Evolutionary conservation across 1,140 invertebrate genomes (phyloP), one percentile per base, ranked within the genome.

Genomic region (Brachionus plicatilis): DNA sequence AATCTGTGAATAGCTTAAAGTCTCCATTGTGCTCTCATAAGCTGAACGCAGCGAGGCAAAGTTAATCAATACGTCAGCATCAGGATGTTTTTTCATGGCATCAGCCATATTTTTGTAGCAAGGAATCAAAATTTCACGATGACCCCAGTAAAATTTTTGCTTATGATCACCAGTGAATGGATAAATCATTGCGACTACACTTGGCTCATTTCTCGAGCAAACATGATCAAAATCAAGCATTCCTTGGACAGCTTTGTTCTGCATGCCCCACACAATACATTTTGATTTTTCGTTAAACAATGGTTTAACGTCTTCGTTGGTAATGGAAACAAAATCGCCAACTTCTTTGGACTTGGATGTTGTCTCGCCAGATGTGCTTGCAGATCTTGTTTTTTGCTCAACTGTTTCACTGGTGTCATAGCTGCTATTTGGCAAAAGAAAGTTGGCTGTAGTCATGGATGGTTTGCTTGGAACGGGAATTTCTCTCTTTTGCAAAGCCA

Each of bases 221-320:
- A 98, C 96, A 90, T 97, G 99, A 90, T 99, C 98, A 91, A 99
- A 99, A 89, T 99, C 98, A 66, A 99, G 89, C 96, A 99, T 99
- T 85, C 93, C 92, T 85, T 98, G 97, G 37, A 99, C 96, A n/a
- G 97, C 97, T 65, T 84, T 84, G 12, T 94, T 95, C 91, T 99
- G 98, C 95, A 99, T 98, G 60, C 98, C 98, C 97, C 97, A 99
- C 33, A 99, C 93, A 87, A 99, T 98, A 8, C 96, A 93, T 89
- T 95, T 95, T 0, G 97, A 99, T 84, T 92, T 92, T 72, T 92
- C 92, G 1, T 92, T 93, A 90, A 99, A 98, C 47, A 96, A 87
- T 47, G 41, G 41, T 33, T 84, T 50, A 2, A 83, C 33, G 41
- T 83, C 60, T n/a, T 70, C 41, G 56, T 83, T 83, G 1, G 47